A percentile compares a stretch with the other conserved stretches of the same genome.
These are phyloP conservation scores for Tanypteryx hageni DNA, from an alignment of 2,888 invertebrate genomes.

Conservation along the genomic window DNA sequence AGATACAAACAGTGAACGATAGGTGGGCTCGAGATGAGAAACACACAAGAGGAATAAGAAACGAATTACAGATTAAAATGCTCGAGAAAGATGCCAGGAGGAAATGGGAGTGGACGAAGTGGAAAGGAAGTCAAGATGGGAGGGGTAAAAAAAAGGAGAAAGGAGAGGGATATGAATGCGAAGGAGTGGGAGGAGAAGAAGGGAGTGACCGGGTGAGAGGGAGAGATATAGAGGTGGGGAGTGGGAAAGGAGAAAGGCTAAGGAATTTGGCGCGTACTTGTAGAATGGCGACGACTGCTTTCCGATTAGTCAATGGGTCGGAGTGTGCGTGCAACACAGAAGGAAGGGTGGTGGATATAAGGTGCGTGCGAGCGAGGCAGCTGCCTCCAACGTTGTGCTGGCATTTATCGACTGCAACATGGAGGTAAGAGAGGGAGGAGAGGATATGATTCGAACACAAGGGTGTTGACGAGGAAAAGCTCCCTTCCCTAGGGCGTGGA, in stretches of 20 bases:
- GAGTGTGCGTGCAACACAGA: background rate
- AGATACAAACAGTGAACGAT: background rate
- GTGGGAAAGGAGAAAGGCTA: background rate
- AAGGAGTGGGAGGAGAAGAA: background rate
- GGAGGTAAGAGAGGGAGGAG: too few species aligned
- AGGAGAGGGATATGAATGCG: background rate
- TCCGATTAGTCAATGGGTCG: slow-evolving; percentile 30
- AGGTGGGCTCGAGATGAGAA: background rate
- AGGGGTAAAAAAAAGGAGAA: background rate
- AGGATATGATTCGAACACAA: too few species aligned
- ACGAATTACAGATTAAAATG: background rate
- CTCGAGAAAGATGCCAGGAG: background rate
- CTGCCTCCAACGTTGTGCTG: too few species aligned
- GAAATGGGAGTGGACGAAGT: background rate
- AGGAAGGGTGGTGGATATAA: too few species aligned
- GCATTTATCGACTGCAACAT: too few species aligned
- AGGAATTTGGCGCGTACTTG: slow-evolving; percentile 41
- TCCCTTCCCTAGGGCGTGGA: too few species aligned
- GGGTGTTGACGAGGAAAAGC: too few species aligned
- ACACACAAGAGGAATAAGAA: background rate
- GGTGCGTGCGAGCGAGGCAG: too few species aligned
- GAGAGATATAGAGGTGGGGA: background rate
- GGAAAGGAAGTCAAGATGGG: background rate
- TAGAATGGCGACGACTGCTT: background rate
- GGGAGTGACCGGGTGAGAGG: background rate